These are phyloP conservation scores for Peromyscus aztecus DNA, from an alignment of 2,797 vertebrate species.

Conservation along the genomic window DNA sequence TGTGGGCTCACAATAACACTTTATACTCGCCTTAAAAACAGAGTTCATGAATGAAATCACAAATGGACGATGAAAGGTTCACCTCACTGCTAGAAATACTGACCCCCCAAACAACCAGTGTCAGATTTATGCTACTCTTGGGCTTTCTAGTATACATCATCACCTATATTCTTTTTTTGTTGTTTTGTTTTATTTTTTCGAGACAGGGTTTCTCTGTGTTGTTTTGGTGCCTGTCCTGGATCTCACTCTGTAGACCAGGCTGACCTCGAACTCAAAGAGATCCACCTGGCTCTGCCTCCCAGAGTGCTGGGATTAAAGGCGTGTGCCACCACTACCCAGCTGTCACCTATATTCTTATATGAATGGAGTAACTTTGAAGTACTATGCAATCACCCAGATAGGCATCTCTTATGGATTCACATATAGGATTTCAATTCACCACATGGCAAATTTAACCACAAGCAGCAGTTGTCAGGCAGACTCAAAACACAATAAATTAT, in stretches of 20 bases:
- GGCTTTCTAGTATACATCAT: slow-evolving; percentile 37
- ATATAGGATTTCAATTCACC: slow-evolving; percentile 65
- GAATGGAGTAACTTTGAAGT: slow-evolving; percentile 54
- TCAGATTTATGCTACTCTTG: slow-evolving; percentile 64
- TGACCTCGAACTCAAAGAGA: too few species aligned
- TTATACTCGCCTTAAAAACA: slow-evolving; percentile 85
- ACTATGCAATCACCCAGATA: neutral
- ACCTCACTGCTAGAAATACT: slow-evolving; percentile 72
- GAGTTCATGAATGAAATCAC: slow-evolving; percentile 85
- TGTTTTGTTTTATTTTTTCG: too few species aligned
- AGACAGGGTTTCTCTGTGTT: too few species aligned
- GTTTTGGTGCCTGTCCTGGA: too few species aligned
- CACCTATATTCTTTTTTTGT: slow-evolving; percentile 9
- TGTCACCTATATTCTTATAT: slow-evolving; percentile 44
- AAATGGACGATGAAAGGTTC: slow-evolving; percentile 82
- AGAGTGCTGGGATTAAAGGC: too few species aligned
- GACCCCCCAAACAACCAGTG: slow-evolving; percentile 41
- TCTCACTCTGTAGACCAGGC: too few species aligned
- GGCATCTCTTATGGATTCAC: slow-evolving; percentile 62
- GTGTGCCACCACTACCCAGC: too few species aligned
- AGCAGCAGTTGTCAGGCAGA: slow-evolving; percentile 66
- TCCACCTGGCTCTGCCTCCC: too few species aligned
- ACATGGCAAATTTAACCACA: slow-evolving; percentile 78
- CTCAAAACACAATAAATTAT: slow-evolving; percentile 84
- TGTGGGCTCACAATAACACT: slow-evolving; percentile 79